Percentiles rank a stretch among this genome's conserved stretches.
phyloP scores from a whole-genome alignment of 92 coral and sea anemone species.

The Diadumene lineata region DNA sequence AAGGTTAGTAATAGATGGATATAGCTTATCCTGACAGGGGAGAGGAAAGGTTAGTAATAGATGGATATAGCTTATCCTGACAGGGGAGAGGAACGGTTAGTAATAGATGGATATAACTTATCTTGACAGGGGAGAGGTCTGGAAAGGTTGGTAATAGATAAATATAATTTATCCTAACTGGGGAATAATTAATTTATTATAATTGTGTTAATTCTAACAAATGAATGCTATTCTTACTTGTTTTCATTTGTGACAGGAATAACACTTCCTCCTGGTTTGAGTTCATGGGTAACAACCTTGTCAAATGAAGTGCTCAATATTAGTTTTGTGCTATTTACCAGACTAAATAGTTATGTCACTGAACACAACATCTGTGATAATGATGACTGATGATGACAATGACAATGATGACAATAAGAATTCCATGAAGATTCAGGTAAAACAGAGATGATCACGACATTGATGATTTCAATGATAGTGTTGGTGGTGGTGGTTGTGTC shows the following conservation, averaged over 20 bases:
- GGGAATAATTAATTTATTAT: too few relatives aligned
- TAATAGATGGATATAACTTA: conserved; percentile 79
- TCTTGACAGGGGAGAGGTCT: conserved; percentile 47
- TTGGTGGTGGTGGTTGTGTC: too few relatives aligned
- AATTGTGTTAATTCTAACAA: not conserved
- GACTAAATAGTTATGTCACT: too few relatives aligned
- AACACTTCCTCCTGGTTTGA: conserved; percentile 89
- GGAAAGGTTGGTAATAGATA: not conserved
- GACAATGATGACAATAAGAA: not conserved
- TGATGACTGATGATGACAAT: not conserved
- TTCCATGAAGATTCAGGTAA: too few relatives aligned
- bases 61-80: conserved; percentile 93
- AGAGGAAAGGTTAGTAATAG: not conserved
- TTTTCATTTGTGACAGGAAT: conserved; percentile 86
- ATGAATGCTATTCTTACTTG: conserved; percentile 58
- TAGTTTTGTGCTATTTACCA: too few relatives aligned
- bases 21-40: conserved; percentile 78
- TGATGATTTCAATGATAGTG: too few relatives aligned
- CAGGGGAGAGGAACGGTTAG: not conserved
- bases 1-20: conserved; percentile 44
- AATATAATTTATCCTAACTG: too few relatives aligned
- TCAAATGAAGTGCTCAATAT: too few relatives aligned
- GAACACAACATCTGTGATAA: too few relatives aligned
- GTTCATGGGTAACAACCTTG: conserved; percentile 90
- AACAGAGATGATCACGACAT: too few relatives aligned